Evolutionary conservation across 2,797 vertebrate species (phyloP), one percentile per base, ranked within the genome.

Genomic region (Pogoniulus pusillus): DNA sequence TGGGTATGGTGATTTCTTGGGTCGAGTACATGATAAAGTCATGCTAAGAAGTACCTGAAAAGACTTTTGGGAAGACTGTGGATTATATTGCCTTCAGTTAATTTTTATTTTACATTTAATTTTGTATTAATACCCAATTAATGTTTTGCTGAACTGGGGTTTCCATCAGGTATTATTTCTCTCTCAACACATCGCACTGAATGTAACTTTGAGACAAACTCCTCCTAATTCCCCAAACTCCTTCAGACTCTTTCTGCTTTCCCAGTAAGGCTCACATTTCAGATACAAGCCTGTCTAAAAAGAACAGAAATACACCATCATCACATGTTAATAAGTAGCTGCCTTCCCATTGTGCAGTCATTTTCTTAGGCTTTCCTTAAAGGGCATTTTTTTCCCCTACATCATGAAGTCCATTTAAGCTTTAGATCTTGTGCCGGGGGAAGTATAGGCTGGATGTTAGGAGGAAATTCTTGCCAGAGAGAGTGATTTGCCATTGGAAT

Each of bases 51-150:
- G 30, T 60, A 70, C 14, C 53, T 81, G 60, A 66, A 82, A 92
- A 35, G 12, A 75, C 27, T 85, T 12, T 14, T 34, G 26, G 32
- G 49, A 75, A 57, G 47, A 72, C 70, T 83, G 29, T 78, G 59
- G 53, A 41, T 90, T 85, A 39, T 69, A n/a, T 20, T 93, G 37
- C 53, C 55, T 80, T 73, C 4, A 15, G 23, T 91, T 87, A 47
- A 49, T 73, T 95, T 93, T 90, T 77, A 41, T 71, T 79, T 75
- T 75, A 14, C 82, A n/a, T 87, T 87, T 89, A 72, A 47, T 19
- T 92, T 91, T 62, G 68, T 7, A 24, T 88, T 39, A 87, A 26
- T 75, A 75, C 23, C 12, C 0, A 0, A 39, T 69, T 81, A 76
- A 69, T 62, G 10, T 71, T 92, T 71, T 87, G 29, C 47, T 80